These are phyloP conservation scores for Piprites chloris DNA, from an alignment of 2,113 vertebrate genomes.

Conservation along the genomic window DNA sequence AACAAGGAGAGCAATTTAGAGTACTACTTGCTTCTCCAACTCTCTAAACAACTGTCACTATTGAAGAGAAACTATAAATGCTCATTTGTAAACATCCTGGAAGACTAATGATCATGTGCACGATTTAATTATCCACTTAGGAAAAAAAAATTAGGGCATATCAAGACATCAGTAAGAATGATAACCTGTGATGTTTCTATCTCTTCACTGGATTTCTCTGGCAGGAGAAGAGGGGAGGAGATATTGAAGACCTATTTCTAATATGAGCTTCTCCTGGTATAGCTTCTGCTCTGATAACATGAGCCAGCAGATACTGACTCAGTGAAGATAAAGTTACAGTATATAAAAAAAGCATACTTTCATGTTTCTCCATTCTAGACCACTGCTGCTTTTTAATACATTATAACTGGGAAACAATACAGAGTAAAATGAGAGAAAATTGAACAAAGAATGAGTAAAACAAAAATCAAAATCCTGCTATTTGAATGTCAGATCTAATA, in stretches of 20 bases:
- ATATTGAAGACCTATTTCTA: not conserved
- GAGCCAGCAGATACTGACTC: not conserved
- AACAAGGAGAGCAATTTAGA: not conserved
- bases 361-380: not conserved
- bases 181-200: not conserved
- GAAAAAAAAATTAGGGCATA: not conserved
- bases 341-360: not conserved
- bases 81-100: not conserved
- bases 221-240: not conserved
- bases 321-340: not conserved
- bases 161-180: not conserved
- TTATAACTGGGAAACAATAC: not conserved
- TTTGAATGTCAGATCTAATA: not conserved
- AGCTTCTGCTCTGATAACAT: not conserved
- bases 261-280: not conserved
- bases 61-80: conserved; percentile 1
- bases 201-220: not conserved
- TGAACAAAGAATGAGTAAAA: not conserved
- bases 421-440: not conserved
- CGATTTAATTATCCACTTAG: not conserved
- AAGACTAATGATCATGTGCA: not conserved
- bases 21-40: not conserved
- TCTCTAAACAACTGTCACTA: not conserved
- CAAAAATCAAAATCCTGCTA: not conserved
- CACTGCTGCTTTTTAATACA: not conserved